phyloP scores from a whole-genome alignment of 2,113 vertebrate genomes.

The Platycercus adscitus region DNA sequence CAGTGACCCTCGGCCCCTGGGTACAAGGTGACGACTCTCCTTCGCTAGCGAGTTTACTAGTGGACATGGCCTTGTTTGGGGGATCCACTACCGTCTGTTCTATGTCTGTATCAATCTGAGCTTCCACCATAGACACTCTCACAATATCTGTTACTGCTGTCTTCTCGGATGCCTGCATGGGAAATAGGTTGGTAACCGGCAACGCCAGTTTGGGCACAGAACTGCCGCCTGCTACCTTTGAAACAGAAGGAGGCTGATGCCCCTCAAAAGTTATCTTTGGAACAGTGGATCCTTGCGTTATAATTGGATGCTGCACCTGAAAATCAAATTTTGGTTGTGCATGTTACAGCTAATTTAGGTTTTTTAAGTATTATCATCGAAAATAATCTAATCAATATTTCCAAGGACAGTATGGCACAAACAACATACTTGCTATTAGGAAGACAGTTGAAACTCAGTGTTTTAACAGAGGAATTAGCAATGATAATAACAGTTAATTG shows the following conservation, averaged over 20 bases:
- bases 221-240: slow-evolving; percentile 82
- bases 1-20: slow-evolving; percentile 73
- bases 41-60: slow-evolving; percentile 75
- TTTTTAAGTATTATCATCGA: background rate
- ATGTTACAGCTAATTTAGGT: slow-evolving; percentile 67
- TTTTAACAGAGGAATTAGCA: slow-evolving; percentile 70
- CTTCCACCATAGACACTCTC: slow-evolving; percentile 98
- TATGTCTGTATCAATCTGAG: slow-evolving; percentile 88
- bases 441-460: slow-evolving; percentile 74
- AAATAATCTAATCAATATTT: slow-evolving; percentile 55
- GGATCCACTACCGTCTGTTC: slow-evolving; percentile 89
- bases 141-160: slow-evolving; percentile 91
- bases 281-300: slow-evolving; percentile 92
- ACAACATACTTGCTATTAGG: slow-evolving; percentile 71
- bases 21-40: slow-evolving; percentile 71
- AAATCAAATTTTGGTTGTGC: slow-evolving; percentile 77
- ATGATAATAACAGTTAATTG: slow-evolving; percentile 53
- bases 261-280: slow-evolving; percentile 94
- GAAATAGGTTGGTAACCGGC: slow-evolving; percentile 79
- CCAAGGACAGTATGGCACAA: slow-evolving; percentile 71
- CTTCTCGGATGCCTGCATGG: slow-evolving; percentile 79
- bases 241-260: slow-evolving; percentile 82
- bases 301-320: slow-evolving; percentile 89
- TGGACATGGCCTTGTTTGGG: slow-evolving; percentile 81
- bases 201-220: slow-evolving; percentile 76